These are phyloP conservation scores for Alcis repandata DNA, from an alignment of 2,888 invertebrate genomes.

Conservation along the genomic window DNA sequence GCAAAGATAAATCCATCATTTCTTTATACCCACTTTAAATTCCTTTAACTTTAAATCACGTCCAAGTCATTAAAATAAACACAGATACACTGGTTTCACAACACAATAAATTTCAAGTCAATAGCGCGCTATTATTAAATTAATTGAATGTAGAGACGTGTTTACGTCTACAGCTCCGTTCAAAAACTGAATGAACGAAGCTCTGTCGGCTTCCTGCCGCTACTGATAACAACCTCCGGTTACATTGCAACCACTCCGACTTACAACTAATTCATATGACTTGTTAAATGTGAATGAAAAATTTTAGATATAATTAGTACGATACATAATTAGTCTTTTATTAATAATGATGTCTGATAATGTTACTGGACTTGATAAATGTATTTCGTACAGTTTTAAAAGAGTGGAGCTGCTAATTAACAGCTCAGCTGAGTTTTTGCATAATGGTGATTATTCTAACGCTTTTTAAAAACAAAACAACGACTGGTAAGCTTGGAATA, in stretches of 20 bases:
- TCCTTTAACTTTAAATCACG: neutral
- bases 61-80: neutral
- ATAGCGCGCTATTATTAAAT: constrained; percentile 4
- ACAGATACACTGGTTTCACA: neutral
- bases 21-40: constrained; percentile 8
- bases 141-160: constrained; percentile 58
- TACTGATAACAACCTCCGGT: constrained; percentile 65
- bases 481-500: too few species aligned
- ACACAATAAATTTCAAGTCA: neutral
- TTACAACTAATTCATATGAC: constrained; percentile 9
- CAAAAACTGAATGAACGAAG: constrained; percentile 77
- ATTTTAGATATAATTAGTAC: neutral
- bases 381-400: too few species aligned
- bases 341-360: too few species aligned
- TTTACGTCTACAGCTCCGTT: constrained; percentile 65
- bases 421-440: too few species aligned
- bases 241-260: constrained; percentile 22
- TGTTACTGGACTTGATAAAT: too few species aligned
- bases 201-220: constrained; percentile 72
- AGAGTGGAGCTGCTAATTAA: too few species aligned
- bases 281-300: constrained; percentile 1
- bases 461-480: too few species aligned
- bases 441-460: too few species aligned
- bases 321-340: too few species aligned
- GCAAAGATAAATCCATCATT: constrained; percentile 11